phyloP scores from a whole-genome alignment of 2,888 invertebrate species.

The Callyntrura guangdongensis region DNA sequence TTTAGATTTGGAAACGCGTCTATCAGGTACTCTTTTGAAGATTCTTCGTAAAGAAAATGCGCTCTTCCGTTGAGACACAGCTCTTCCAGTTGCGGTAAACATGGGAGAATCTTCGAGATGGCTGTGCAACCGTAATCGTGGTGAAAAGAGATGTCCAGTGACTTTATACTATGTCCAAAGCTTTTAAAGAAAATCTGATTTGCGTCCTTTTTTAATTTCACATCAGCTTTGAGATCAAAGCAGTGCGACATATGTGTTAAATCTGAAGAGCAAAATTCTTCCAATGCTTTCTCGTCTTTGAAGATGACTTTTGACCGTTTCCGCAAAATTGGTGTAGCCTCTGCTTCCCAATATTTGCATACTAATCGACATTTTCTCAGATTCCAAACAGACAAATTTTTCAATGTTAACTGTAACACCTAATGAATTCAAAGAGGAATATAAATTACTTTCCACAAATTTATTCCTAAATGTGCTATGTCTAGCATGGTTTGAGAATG shows the following conservation, averaged over 20 bases:
- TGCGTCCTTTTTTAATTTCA: slow-evolving; percentile 51
- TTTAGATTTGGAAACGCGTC: slow-evolving; percentile 61
- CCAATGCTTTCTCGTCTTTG: slow-evolving; percentile 40
- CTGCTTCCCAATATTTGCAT: slow-evolving; percentile 66
- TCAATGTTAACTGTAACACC: slow-evolving; percentile 61
- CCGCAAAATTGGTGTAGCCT: slow-evolving; percentile 55
- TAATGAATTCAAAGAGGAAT: too few relatives aligned
- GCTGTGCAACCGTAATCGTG: slow-evolving; percentile 68
- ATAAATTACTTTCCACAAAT: too few relatives aligned
- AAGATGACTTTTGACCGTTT: slow-evolving; percentile 70
- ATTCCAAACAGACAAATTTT: slow-evolving; percentile 73
- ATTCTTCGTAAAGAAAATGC: slow-evolving; percentile 68
- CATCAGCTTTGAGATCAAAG: slow-evolving; percentile 70
- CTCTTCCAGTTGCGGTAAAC: slow-evolving; percentile 66
- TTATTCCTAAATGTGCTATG: too few relatives aligned
- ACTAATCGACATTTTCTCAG: slow-evolving; percentile 76
- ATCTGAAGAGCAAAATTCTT: background rate
- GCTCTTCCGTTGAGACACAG: slow-evolving; percentile 77
- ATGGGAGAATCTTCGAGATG: slow-evolving; percentile 50
- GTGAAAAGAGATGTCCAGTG: slow-evolving; percentile 76
- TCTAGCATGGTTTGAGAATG: too few relatives aligned
- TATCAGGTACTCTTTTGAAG: slow-evolving; percentile 42
- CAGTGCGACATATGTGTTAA: slow-evolving; percentile 48
- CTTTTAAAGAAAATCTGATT: slow-evolving; percentile 62
- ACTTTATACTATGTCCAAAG: slow-evolving; percentile 58